Conservation (phyloP, 2,888 invertebrate genomes). For the Tridacna crocea region DNA sequence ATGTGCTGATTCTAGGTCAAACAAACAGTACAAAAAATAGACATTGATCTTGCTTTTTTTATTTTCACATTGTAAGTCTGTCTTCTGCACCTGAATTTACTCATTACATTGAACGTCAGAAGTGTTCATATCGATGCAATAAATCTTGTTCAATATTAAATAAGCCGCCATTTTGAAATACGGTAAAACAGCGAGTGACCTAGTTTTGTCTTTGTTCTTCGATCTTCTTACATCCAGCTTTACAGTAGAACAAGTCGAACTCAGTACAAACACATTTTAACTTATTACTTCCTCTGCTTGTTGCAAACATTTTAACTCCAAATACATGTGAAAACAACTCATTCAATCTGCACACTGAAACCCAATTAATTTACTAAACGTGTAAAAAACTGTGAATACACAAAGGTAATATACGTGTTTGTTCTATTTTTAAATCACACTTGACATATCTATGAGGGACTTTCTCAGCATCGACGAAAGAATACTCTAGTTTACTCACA, state of each 20-base stretch:
- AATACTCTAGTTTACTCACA: background rate
- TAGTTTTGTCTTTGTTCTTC: slow-evolving; percentile 22
- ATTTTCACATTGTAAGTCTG: no score
- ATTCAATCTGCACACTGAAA: slow-evolving; percentile 10
- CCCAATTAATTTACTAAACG: slow-evolving; percentile 23
- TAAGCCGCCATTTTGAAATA: slow-evolving; percentile 39
- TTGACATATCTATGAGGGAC: slow-evolving; percentile 17
- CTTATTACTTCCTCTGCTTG: no score
- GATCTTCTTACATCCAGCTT: background rate
- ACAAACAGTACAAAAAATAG: no score
- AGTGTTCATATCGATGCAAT: no score
- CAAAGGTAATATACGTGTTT: slow-evolving; percentile 22
- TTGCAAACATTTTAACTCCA: slow-evolving; percentile 4
- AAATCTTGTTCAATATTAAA: no score
- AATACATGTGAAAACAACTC: slow-evolving; percentile 1
- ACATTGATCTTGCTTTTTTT: no score
- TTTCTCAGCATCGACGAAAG: slow-evolving; percentile 13
- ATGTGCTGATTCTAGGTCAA: no score
- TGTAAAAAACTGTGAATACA: slow-evolving; percentile 17
- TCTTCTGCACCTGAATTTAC: no score
- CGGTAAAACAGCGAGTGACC: slow-evolving; percentile 21
- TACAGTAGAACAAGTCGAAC: no score
- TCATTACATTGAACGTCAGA: no score
- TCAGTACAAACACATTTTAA: no score
- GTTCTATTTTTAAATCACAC: slow-evolving; percentile 23